Base-by-base conservation (phyloP, 2,888 invertebrate species). In the Ametastegia equiseti region DNA sequence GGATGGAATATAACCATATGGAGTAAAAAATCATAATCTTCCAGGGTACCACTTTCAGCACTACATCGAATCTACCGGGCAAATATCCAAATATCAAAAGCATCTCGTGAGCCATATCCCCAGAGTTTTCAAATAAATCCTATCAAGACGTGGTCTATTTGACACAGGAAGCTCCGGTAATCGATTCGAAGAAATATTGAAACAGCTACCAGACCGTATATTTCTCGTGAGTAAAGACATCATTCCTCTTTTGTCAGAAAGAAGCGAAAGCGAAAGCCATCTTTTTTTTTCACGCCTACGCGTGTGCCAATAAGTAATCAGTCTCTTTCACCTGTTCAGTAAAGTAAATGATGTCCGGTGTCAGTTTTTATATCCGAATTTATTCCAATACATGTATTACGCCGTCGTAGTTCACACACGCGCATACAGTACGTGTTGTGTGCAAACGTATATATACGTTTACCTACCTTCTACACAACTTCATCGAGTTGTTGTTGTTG, bases 101-200 rank as follows among this genome's bases (percentile, higher is more conserved):
- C 33, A 23, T 50, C 33, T 75, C 39, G 19, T n/a, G 65, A 67
- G 30, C n/a, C 30, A 60, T 30, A 60, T 71, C 47, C 47, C 45
- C 45, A 45, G 42, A 27, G 45, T 39, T 23, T 71, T 71, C 30
- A 5, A 27, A 71, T 71, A 71, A 67, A 67, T 67, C 67, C 67
- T 67, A 19, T 60, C 27, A 60, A 60, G 15, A 36, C 65, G 7
- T 67, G n/a, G 36, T 19, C 15, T 67, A 63, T 67, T 67, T 39
- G 15, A 19, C 65, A 67, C 39, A 39, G 27, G 60, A 60, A 60
- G 60, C 15, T 67, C n/a, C n/a, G n/a, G 71, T 45, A 45, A 71
- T 71, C 71, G 71, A 71, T 71, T 71, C 36, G 27, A 71, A 45
- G 71, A 47, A 45, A 47, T 47, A 71, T 71, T 47, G 71, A 45